phyloP scores from a whole-genome alignment of 2,113 vertebrate species.

The Rhinopomastus cyanomelas region DNA sequence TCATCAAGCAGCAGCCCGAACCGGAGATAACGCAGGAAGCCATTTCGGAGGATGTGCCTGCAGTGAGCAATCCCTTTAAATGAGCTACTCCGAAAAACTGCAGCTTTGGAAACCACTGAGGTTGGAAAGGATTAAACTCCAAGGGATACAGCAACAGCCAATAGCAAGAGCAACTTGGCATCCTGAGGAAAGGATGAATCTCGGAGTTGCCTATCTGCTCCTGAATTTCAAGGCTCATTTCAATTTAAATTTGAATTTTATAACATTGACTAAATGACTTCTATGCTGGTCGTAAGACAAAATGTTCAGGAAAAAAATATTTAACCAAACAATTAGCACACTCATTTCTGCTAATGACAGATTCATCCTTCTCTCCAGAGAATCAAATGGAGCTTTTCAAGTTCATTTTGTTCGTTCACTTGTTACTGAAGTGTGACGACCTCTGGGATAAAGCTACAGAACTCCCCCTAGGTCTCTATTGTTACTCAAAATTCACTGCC shows the following conservation, averaged over 20 bases:
- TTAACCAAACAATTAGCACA: conserved; percentile 44
- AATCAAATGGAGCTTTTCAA: conserved; percentile 30
- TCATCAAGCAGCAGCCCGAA: neutral
- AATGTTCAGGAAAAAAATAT: conserved; percentile 48
- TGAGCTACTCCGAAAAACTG: neutral
- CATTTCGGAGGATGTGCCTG: neutral
- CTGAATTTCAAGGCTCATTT: conserved; percentile 53
- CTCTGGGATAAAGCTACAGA: neutral
- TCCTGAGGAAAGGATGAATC: conserved; percentile 19
- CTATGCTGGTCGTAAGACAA: conserved; percentile 6
- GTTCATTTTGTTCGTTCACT: conserved; percentile 35
- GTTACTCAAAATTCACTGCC: neutral
- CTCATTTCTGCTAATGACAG: conserved; percentile 28
- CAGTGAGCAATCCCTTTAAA: conserved; percentile 9
- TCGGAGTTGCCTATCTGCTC: conserved; percentile 1
- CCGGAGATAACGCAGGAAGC: neutral
- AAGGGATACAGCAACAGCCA: neutral
- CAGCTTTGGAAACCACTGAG: neutral
- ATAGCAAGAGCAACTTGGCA: conserved; percentile 11
- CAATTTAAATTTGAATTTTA: conserved; percentile 28
- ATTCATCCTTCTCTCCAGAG: conserved; percentile 22
- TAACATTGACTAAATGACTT: conserved; percentile 42
- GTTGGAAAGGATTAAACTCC: conserved; percentile 26
- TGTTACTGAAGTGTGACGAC: conserved; percentile 1
- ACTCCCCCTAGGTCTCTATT: neutral